phyloP scores from a whole-genome alignment of 2,888 invertebrate species.

The Rhingia rostrata region DNA sequence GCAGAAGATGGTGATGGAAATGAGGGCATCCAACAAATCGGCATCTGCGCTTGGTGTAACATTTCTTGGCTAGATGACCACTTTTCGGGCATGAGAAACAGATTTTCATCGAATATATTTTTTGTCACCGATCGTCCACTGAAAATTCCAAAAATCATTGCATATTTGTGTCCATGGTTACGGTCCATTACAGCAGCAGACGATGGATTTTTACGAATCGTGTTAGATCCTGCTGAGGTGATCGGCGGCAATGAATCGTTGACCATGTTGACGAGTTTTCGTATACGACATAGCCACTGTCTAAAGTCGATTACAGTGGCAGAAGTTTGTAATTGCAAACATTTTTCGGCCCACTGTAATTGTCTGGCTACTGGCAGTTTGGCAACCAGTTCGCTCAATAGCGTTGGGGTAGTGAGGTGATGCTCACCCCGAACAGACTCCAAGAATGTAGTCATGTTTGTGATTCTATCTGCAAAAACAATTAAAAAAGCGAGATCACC shows the following conservation, averaged over 20 bases:
- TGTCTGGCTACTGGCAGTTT: conserved; percentile 40
- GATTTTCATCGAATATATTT: conserved; percentile 13
- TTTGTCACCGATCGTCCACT: conserved; percentile 29
- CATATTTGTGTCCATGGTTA: neutral
- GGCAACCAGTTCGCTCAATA: conserved; percentile 50
- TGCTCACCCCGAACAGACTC: conserved; percentile 27
- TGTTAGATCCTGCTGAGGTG: neutral
- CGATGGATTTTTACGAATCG: too few relatives aligned
- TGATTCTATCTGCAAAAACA: conserved; percentile 45
- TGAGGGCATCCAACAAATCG: conserved; percentile 21
- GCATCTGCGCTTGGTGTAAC: conserved; percentile 12
- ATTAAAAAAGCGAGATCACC: conserved; percentile 13
- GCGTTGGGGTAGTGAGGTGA: conserved; percentile 57
- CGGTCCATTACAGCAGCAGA: too few relatives aligned
- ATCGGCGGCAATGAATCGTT: conserved; percentile 2
- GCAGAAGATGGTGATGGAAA: conserved; percentile 22
- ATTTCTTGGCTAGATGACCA: conserved; percentile 30
- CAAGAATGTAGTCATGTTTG: conserved; percentile 51
- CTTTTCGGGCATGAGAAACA: conserved; percentile 46
- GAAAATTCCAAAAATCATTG: neutral
- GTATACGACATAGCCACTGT: conserved; percentile 8
- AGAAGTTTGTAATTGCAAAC: neutral
- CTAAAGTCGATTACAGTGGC: conserved; percentile 35
- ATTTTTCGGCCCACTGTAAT: conserved; percentile 54
- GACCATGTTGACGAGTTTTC: conserved; percentile 27